Evolutionary conservation across 1,140 invertebrate genomes (phyloP).

Genomic region (Gyrodactylus salaris): DNA sequence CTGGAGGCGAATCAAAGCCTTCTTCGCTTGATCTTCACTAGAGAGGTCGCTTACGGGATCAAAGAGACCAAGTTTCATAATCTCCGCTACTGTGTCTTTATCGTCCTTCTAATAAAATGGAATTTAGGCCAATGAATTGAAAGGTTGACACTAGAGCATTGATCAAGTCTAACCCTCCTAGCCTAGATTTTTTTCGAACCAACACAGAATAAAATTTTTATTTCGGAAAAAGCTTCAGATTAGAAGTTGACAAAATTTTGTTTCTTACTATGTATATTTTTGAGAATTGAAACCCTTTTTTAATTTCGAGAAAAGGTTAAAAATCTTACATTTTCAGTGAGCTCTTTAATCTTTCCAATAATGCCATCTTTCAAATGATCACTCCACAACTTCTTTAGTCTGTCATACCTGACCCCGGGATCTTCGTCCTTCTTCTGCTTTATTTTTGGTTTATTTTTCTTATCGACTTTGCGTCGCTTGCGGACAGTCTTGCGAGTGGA

Average conservation of each 20-base stretch:
- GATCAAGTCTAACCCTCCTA: too few relatives aligned
- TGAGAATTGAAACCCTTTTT: background rate
- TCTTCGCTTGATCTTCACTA: background rate
- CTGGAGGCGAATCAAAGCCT: background rate
- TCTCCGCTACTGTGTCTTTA: background rate
- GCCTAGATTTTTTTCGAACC: too few relatives aligned
- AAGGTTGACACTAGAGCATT: too few relatives aligned
- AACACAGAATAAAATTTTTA: too few relatives aligned
- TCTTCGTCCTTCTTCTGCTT: background rate
- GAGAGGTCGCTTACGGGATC: background rate
- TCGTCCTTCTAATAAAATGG: too few relatives aligned
- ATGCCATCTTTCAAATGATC: background rate
- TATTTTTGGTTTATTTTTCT: background rate
- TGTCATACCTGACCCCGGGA: background rate
- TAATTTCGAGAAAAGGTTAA: background rate
- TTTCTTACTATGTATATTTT: too few relatives aligned
- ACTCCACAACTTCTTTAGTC: background rate
- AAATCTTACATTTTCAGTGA: background rate
- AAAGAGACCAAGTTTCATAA: background rate
- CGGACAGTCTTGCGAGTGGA: background rate
- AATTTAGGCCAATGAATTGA: too few relatives aligned
- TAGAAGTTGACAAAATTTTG: too few relatives aligned
- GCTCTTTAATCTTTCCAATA: background rate
- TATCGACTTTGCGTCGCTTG: background rate
- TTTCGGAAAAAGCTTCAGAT: too few relatives aligned